Percentiles rank a stretch among this genome's conserved stretches.
Conservation (phyloP, 1,140 invertebrate genomes). For the Carcinoscorpius rotundicauda region DNA sequence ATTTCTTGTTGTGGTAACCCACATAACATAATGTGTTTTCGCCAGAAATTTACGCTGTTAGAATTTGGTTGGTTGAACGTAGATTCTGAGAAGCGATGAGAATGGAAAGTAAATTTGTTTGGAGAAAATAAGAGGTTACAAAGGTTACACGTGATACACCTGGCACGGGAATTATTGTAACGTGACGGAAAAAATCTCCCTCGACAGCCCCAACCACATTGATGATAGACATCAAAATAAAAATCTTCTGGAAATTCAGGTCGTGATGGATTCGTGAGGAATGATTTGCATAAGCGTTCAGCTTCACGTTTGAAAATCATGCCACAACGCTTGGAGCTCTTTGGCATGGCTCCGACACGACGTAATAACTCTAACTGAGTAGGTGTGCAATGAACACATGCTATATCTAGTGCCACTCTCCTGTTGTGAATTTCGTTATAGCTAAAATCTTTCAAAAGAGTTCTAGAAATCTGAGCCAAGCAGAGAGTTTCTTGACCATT, state of each 20-base stretch:
- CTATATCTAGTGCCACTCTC: constrained; percentile 84
- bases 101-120: constrained; percentile 98
- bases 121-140: constrained; percentile 91
- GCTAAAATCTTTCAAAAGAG: constrained; percentile 81
- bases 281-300: constrained; percentile 87
- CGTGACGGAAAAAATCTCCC: constrained; percentile 84
- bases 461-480: constrained; percentile 91
- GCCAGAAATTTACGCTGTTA: constrained; percentile 94
- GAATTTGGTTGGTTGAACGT: constrained; percentile 83
- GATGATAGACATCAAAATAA: constrained; percentile 83
- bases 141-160: constrained; percentile 84
- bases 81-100: constrained; percentile 70
- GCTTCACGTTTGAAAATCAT: constrained; percentile 93
- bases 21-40: constrained; percentile 77
- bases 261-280: constrained; percentile 74
- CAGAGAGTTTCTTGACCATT: constrained; percentile 82
- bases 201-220: constrained; percentile 86
- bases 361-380: constrained; percentile 87
- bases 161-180: constrained; percentile 44
- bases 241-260: constrained; percentile 84
- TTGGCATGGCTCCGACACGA: constrained; percentile 87
- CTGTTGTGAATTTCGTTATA: constrained; percentile 97
- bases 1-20: constrained; percentile 65
- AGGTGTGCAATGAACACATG: constrained; percentile 90
- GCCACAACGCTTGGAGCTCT: constrained; percentile 71